A percentile compares a stretch with the other conserved stretches of the same genome.
These are phyloP conservation scores for Callaeas wilsoni DNA, from an alignment of 2,113 vertebrate species.

Conservation along the genomic window DNA sequence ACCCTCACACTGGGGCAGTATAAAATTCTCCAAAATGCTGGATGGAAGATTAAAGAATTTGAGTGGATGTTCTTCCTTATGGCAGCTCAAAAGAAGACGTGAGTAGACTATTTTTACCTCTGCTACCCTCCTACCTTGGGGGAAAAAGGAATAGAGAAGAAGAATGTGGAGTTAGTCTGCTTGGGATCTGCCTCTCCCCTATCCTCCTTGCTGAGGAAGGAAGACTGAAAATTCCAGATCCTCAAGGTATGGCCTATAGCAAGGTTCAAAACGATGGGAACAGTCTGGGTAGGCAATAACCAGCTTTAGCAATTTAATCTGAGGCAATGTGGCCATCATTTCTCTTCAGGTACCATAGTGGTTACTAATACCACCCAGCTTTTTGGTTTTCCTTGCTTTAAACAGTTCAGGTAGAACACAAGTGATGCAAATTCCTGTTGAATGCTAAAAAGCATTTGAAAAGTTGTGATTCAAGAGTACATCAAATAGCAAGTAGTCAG, in stretches of 20 bases:
- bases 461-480: background rate
- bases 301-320: background rate
- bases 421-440: background rate
- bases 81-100: background rate
- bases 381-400: background rate
- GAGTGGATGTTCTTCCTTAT: background rate
- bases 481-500: background rate
- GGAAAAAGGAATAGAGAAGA: background rate
- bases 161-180: background rate
- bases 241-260: background rate
- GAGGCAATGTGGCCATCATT: background rate
- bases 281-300: background rate
- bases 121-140: background rate
- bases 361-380: background rate
- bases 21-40: background rate
- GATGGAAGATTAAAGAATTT: background rate
- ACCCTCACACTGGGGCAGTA: fast-evolving
- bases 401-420: background rate
- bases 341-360: fast-evolving
- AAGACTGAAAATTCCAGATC: background rate
- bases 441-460: background rate
- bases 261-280: background rate
- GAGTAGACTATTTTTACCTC: background rate
- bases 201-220: background rate
- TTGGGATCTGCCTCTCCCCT: background rate